Conservation (phyloP, 2,888 invertebrate genomes). For the Trachelus troglodyta region DNA sequence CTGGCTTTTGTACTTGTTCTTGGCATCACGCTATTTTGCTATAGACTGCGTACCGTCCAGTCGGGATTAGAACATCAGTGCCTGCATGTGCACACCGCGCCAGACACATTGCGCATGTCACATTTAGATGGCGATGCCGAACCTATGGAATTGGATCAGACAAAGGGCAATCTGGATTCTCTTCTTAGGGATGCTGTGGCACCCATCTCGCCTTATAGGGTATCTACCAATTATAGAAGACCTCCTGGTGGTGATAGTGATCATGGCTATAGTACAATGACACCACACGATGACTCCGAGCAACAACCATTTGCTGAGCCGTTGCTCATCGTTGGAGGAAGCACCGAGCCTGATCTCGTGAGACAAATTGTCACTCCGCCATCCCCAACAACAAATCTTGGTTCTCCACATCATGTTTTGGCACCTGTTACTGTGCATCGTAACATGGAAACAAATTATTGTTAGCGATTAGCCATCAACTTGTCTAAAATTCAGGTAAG, state of each 20-base stretch:
- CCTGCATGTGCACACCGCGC: conserved; percentile 65
- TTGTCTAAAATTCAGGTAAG: background rate
- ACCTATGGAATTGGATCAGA: conserved; percentile 56
- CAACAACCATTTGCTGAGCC: conserved; percentile 78
- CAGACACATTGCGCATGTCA: conserved; percentile 77
- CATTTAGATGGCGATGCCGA: conserved; percentile 78
- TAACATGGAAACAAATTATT: conserved; percentile 83
- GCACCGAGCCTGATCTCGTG: conserved; percentile 44
- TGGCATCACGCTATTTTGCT: conserved; percentile 87
- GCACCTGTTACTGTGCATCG: conserved; percentile 92
- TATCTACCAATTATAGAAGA: conserved; percentile 84
- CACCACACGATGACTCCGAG: conserved; percentile 90
- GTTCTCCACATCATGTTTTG: conserved; percentile 74
- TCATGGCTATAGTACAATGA: conserved; percentile 95
- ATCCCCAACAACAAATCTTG: conserved; percentile 69
- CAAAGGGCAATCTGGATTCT: conserved; percentile 71
- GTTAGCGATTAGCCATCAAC: conserved; percentile 33
- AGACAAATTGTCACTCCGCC: conserved; percentile 61
- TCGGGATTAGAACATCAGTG: conserved; percentile 69
- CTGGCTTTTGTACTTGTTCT: conserved; percentile 84
- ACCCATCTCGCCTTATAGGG: conserved; percentile 87
- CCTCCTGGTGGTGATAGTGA: conserved; percentile 86
- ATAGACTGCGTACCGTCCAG: conserved; percentile 72
- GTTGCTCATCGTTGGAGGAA: conserved; percentile 52
- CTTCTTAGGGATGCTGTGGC: conserved; percentile 75